Percentiles rank a stretch among this genome's conserved stretches.
Evolutionary conservation across 2,797 vertebrate genomes (phyloP).

Genomic region (Triplophysa bombifrons): DNA sequence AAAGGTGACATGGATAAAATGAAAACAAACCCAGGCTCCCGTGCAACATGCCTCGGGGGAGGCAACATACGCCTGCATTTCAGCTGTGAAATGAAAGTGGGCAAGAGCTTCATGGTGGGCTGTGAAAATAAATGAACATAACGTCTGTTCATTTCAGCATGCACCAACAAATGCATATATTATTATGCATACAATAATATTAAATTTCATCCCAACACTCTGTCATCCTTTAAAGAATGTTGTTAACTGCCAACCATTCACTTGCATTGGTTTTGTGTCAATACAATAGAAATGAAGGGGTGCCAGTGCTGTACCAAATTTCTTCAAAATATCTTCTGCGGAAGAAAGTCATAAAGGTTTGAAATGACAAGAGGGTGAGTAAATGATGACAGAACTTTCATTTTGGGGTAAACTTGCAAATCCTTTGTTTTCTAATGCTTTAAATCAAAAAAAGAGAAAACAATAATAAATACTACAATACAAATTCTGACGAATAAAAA

Average conservation of each 20-base stretch:
- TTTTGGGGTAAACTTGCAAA: too few species aligned
- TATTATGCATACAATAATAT: conserved; percentile 2
- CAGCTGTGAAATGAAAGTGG: conserved; percentile 48
- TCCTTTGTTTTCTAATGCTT: too few species aligned
- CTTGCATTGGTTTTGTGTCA: too few species aligned
- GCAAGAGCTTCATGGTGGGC: conserved; percentile 33
- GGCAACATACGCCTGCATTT: conserved; percentile 46
- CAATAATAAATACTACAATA: neutral
- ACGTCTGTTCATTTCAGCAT: conserved; percentile 15
- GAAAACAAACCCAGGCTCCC: conserved; percentile 42
- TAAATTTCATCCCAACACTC: neutral
- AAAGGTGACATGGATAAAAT: conserved; percentile 28
- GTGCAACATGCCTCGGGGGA: conserved; percentile 29
- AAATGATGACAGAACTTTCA: too few species aligned
- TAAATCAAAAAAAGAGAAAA: neutral
- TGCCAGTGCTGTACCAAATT: too few species aligned
- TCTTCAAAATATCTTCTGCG: too few species aligned
- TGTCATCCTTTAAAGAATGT: too few species aligned
- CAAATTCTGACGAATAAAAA: neutral
- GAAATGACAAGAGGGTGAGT: too few species aligned
- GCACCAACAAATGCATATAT: conserved; percentile 6
- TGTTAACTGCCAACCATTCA: too few species aligned
- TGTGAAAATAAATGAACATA: conserved; percentile 9
- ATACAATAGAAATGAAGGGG: too few species aligned
- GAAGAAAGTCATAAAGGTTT: too few species aligned